phyloP scores from a whole-genome alignment of 1,140 invertebrate genomes.

The Ectropis grisescens region DNA sequence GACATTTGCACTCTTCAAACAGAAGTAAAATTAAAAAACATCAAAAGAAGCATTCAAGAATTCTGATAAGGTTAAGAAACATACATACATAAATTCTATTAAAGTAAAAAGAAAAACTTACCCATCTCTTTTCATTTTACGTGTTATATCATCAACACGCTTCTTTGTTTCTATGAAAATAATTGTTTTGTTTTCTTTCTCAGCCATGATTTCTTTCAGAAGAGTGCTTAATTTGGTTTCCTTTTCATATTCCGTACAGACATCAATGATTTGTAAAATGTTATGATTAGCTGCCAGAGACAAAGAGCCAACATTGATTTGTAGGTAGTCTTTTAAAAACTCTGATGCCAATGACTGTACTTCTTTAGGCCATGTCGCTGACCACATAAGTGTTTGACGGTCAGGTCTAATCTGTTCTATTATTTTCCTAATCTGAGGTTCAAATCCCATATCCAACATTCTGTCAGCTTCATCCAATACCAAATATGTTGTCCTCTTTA shows the following conservation, averaged over 20 bases:
- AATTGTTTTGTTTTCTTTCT: constrained; percentile 90
- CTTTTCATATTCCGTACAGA: constrained; percentile 87
- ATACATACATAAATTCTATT: background rate
- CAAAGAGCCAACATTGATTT: constrained; percentile 91
- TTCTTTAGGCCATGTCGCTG: constrained; percentile 95
- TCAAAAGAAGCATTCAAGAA: too few relatives aligned
- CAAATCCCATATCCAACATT: constrained; percentile 99
- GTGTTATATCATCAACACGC: constrained; percentile 89
- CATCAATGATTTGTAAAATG: constrained; percentile 92
- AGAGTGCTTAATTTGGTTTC: constrained; percentile 82
- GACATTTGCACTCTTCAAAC: too few relatives aligned
- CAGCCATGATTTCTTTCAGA: constrained; percentile 86
- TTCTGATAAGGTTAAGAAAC: too few relatives aligned
- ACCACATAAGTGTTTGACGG: constrained; percentile 87
- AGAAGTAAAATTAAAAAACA: too few relatives aligned
- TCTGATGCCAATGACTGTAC: constrained; percentile 89
- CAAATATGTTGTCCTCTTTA: constrained; percentile 93
- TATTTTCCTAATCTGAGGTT: constrained; percentile 98
- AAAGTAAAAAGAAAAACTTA: constrained; percentile 23
- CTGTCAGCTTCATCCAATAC: constrained; percentile 98
- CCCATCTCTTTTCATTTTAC: constrained; percentile 88
- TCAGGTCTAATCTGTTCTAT: constrained; percentile 93
- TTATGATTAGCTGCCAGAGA: constrained; percentile 92
- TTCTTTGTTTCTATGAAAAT: constrained; percentile 95
- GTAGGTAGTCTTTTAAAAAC: constrained; percentile 88